Percentiles rank a stretch among this genome's conserved stretches.
Conservation (phyloP, 2,797 vertebrate genomes). For the Darevskia nairensis region DNA sequence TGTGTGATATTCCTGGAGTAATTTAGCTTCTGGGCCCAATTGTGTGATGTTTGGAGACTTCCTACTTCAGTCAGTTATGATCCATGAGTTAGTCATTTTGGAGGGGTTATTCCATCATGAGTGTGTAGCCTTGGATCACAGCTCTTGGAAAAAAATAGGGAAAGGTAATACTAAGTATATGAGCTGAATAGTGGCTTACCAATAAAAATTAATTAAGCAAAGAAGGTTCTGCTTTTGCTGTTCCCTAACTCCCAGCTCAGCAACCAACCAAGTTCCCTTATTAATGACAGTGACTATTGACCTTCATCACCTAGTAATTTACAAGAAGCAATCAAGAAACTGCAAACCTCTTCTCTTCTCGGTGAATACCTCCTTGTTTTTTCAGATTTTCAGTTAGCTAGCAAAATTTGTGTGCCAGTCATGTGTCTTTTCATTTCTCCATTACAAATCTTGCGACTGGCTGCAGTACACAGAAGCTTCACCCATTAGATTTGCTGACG, state of each 20-base stretch:
- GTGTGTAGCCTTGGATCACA: neutral
- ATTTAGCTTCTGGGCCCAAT: neutral
- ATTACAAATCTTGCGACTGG: slow-evolving; percentile 35
- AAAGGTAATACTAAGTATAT: slow-evolving; percentile 11
- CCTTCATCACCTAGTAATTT: slow-evolving; percentile 49
- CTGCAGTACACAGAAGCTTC: slow-evolving; percentile 20
- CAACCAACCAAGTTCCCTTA: slow-evolving; percentile 35
- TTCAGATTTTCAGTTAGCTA: slow-evolving; percentile 44
- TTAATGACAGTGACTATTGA: slow-evolving; percentile 47
- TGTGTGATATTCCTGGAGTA: neutral
- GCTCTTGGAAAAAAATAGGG: neutral
- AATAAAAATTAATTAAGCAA: slow-evolving; percentile 38
- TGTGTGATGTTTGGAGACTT: neutral
- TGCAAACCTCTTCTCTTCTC: slow-evolving; percentile 51
- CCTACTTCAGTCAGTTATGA: neutral
- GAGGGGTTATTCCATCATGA: neutral
- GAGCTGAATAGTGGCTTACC: slow-evolving; percentile 30
- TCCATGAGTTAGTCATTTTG: neutral
- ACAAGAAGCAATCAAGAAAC: slow-evolving; percentile 48
- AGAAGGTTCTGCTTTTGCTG: slow-evolving; percentile 28
- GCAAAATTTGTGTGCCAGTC: slow-evolving; percentile 39
- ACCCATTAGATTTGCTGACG: slow-evolving; percentile 25
- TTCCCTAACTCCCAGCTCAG: slow-evolving; percentile 38
- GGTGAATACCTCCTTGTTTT: slow-evolving; percentile 27
- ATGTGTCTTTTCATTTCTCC: slow-evolving; percentile 40